Evolutionary conservation across 2,797 vertebrate species (phyloP).

Genomic region (Cryptoblepharus egeriae): DNA sequence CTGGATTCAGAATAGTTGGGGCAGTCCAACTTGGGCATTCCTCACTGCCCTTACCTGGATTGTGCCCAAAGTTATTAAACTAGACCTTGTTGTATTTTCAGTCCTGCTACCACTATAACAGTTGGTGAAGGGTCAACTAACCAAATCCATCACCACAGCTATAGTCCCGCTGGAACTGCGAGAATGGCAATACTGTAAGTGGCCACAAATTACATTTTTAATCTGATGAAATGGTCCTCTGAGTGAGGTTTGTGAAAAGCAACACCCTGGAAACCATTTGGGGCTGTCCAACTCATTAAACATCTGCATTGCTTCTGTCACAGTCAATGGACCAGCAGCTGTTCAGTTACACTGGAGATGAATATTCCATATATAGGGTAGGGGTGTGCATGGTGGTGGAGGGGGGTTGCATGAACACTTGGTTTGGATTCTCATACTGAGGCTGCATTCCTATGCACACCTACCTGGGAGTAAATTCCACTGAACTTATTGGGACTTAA

Average conservation of each 20-base stretch:
- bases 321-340: accelerated
- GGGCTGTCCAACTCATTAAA: slow-evolving; percentile 1
- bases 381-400: not conserved
- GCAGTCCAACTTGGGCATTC: too few species aligned
- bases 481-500: too few species aligned
- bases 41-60: too few species aligned
- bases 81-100: not conserved
- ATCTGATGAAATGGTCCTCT: not conserved
- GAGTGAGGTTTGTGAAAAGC: not conserved
- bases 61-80: too few species aligned
- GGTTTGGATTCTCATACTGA: too few species aligned
- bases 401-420: not conserved
- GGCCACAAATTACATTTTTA: not conserved
- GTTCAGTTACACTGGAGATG: not conserved
- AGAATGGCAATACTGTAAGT: not conserved
- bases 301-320: accelerated
- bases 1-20: too few species aligned
- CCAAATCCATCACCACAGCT: not conserved
- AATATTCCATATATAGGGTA: not conserved
- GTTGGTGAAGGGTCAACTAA: not conserved
- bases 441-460: too few species aligned
- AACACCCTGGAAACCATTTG: not conserved
- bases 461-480: too few species aligned
- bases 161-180: not conserved
- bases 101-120: not conserved